Conservation (phyloP, 2,797 vertebrate species). For the Acridotheres tristis region DNA sequence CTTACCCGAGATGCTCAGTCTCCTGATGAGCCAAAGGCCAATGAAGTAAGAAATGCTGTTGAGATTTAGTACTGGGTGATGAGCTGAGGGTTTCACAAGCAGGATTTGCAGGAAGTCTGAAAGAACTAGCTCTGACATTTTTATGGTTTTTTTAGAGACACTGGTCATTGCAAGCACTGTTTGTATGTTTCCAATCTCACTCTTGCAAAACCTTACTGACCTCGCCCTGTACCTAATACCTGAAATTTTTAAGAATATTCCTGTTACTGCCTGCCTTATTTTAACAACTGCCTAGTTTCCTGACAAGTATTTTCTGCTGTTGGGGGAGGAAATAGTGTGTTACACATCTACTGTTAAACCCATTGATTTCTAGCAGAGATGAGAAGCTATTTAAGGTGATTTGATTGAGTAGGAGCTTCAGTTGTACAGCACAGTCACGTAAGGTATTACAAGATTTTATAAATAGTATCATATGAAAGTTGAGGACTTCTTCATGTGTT, state of each 20-base stretch:
- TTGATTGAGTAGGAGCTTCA: neutral
- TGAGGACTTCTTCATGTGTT: neutral
- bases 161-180: neutral
- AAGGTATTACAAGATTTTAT: neutral
- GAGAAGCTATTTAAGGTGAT: neutral
- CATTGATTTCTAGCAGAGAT: neutral
- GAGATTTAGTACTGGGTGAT: neutral
- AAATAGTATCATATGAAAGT: neutral
- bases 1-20: slow-evolving; percentile 95
- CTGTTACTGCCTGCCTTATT: neutral
- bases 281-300: neutral
- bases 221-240: neutral
- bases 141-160: neutral
- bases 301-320: neutral
- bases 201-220: neutral
- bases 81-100: slow-evolving; percentile 13
- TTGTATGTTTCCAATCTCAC: neutral
- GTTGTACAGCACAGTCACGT: neutral
- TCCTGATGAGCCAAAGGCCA: slow-evolving; percentile 94
- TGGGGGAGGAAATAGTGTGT: neutral
- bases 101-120: slow-evolving; percentile 19
- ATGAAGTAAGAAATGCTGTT: slow-evolving; percentile 84
- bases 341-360: neutral
- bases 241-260: neutral
- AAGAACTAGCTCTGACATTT: neutral